Evolutionary conservation across 30 jellyfish, hydroid and myxozoan species (phyloP), one percentile per base, ranked within the genome.

Genomic region (Chironex yamaguchii): DNA sequence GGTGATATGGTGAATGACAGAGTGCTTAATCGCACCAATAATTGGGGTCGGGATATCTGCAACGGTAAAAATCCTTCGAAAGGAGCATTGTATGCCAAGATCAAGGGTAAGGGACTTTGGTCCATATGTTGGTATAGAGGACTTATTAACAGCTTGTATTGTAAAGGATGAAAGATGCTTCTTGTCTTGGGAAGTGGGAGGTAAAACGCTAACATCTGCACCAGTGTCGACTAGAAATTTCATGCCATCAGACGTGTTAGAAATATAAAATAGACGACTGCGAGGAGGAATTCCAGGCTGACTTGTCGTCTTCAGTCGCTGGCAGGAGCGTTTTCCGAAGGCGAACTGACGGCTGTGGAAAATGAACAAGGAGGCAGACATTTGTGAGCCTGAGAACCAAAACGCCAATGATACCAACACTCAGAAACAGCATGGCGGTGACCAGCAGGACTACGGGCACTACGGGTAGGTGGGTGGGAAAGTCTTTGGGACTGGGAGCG

Each of bases 1-100:
- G 52, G 36, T 74, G 62, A 85, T 72, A 21, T 62, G 73, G 75
- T 85, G 95, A 1, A 67, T 76, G 74, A 85, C 91, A 29, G n/a
- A 1, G n/a, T 72, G 91, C 63, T 64, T 81, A 36, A 76, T 33
- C 2, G 89, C 35, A 9, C n/a, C n/a, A n/a, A n/a, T n/a, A n/a
- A n/a, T n/a, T n/a, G n/a, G n/a, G n/a, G n/a, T n/a, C n/a, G n/a
- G n/a, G n/a, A 34, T 3, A 2, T 29, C 78, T 2, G 49, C 78
- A 64, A 64, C 31, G 78, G 31, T 22, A 30, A 64, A 64, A 64
- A 64, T 64, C 78, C 78, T 26, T 6, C 78, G 17, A 13, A 52
- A 52, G 11, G 17, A n/a, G n/a, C n/a, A n/a, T n/a, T n/a, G n/a
- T n/a, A n/a, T n/a, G n/a, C n/a, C n/a, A n/a, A n/a, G n/a, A 32